Base-by-base conservation (phyloP, 2,113 vertebrate genomes). In the Stercorarius parasiticus region DNA sequence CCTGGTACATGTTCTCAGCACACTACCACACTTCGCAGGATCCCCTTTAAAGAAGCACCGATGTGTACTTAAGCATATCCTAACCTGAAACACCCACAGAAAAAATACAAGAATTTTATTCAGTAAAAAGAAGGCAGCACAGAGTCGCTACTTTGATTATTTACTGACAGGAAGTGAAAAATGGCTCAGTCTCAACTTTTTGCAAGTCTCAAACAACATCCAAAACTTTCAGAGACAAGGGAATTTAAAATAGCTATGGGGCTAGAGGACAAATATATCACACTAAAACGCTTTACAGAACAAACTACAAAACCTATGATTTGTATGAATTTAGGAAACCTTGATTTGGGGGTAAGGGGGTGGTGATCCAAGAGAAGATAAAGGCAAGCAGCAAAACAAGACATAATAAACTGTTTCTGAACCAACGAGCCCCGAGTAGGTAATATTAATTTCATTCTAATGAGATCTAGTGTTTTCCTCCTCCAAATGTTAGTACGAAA, bases 91-190 rank as follows among this genome's bases (percentile, higher is more conserved):
- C 90, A 87, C 30, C 66, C 66, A 76, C 45, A 58, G 70, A 71
- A 91, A 53, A 87, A 87, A 84, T 3, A 76, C 62, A 85, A 84
- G 32, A 72, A 94, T 93, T 88, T 92, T 93, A 66, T 77, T 96
- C 82, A 89, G 52, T 10, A 61, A 70, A 56, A 87, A 93, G 52
- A 59, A 92, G 36, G 15, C 88, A 82, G 86, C 52, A 74, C 40
- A 89, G 42, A 84, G 81, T 87, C 87, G 85, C 56, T 89, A 34
- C 89, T 91, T 97, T 82, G 89, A 95, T 95, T 95, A 93, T 95
- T 97, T 93, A 93, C 86, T 94, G 89, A 95, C 91, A 97, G 93
- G 81, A 93, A 95, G 91, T 70, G 52, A 94, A 87, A 96, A 90
- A 96, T 89, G 73, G 86, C 93, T 94, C 93, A 6, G 58, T 17